Percentiles rank a stretch among this genome's conserved stretches.
Evolutionary conservation across 37 sponge, comb jelly and placozoan species (phyloP).

Genomic region (Aphrocallistes beatrix): DNA sequence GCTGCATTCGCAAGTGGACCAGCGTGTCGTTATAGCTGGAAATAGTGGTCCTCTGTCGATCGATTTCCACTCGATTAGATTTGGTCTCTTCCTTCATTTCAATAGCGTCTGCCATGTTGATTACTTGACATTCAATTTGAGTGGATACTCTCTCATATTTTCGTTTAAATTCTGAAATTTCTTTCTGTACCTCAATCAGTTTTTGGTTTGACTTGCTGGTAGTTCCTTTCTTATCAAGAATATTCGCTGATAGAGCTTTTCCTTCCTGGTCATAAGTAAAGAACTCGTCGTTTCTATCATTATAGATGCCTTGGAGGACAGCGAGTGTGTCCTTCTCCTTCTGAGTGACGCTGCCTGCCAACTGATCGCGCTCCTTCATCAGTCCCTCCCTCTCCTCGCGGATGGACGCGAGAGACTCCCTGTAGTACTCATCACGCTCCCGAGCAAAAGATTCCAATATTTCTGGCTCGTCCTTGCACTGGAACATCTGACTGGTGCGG

Average conservation of each 20-base stretch:
- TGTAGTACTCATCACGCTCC: background rate
- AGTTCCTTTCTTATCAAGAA: background rate
- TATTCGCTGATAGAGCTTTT: background rate
- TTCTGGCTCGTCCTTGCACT: background rate
- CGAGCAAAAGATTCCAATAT: background rate
- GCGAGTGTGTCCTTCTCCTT: background rate
- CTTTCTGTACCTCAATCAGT: background rate
- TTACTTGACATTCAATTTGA: background rate
- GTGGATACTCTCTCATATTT: background rate
- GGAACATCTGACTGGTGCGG: background rate
- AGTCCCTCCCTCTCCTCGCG: background rate
- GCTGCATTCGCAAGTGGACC: background rate
- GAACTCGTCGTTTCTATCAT: background rate
- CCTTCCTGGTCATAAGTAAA: background rate
- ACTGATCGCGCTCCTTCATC: background rate
- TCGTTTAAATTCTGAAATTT: background rate
- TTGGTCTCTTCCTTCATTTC: background rate
- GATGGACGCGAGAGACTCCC: background rate
- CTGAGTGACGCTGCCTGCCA: background rate
- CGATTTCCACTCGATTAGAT: background rate
- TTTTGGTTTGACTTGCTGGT: background rate
- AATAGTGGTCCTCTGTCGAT: background rate
- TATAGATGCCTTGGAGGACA: background rate
- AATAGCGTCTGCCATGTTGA: background rate
- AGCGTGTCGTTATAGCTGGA: background rate